Percentiles rank a stretch among this genome's conserved stretches.
These are phyloP conservation scores for Dioctria linearis DNA, from an alignment of 2,888 invertebrate species.

Conservation along the genomic window DNA sequence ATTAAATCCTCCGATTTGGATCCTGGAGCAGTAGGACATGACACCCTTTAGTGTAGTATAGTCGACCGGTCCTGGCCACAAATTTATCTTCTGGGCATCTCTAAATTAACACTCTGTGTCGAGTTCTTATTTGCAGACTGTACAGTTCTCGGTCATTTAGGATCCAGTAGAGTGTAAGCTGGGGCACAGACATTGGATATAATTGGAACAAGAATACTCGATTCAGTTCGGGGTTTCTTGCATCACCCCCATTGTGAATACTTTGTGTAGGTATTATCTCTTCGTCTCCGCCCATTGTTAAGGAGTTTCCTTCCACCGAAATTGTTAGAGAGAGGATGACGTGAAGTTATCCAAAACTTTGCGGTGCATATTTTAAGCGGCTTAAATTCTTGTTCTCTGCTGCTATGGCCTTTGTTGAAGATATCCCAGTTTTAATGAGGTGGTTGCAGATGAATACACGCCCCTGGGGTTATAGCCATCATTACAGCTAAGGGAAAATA, in stretches of 20 bases:
- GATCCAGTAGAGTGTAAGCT: background rate
- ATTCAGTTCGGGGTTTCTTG: conserved; percentile 33
- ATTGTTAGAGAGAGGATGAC: conserved; percentile 4
- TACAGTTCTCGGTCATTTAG: conserved; percentile 8
- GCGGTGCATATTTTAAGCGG: conserved; percentile 49
- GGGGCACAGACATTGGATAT: conserved; percentile 29
- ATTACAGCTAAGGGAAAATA: conserved; percentile 25
- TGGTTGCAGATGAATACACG: conserved; percentile 50
- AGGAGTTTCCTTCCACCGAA: conserved; percentile 16
- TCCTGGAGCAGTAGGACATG: conserved; percentile 26
- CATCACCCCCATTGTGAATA: conserved; percentile 5
- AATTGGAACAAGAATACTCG: conserved; percentile 37
- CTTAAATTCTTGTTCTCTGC: conserved; percentile 37
- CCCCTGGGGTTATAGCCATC: conserved; percentile 29
- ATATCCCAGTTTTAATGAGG: conserved; percentile 49
- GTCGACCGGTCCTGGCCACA: conserved; percentile 7
- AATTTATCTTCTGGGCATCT: conserved; percentile 47
- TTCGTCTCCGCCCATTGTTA: conserved; percentile 35
- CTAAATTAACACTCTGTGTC: conserved; percentile 51
- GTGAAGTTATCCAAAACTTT: conserved; percentile 45
- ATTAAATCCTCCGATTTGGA: conserved; percentile 47
- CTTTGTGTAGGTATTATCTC: background rate
- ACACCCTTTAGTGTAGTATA: conserved; percentile 2
- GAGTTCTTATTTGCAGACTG: conserved; percentile 40
- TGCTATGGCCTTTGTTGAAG: conserved; percentile 33